Evolutionary conservation across 2,888 invertebrate species (phyloP).

Genomic region (Cancer borealis): DNA sequence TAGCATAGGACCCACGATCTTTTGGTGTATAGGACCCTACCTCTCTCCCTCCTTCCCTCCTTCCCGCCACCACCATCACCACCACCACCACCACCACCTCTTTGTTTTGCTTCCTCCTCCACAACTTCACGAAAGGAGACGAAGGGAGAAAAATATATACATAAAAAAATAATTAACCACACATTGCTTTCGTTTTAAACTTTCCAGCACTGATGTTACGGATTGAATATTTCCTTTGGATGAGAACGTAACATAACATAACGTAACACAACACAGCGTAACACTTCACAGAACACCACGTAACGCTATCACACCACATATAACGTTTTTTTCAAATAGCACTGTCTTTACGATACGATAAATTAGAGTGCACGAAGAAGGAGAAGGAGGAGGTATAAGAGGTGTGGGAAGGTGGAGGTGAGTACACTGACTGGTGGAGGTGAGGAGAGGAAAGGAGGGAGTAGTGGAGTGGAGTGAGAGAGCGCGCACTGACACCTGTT

Average conservation of each 20-base stretch:
- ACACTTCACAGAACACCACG: too few species aligned
- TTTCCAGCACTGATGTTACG: neutral
- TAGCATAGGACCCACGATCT: too few species aligned
- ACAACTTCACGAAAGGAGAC: too few species aligned
- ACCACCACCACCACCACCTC: too few species aligned
- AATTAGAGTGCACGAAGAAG: neutral
- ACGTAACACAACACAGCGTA: neutral
- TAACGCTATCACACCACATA: neutral
- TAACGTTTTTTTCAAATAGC: neutral
- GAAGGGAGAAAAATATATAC: too few species aligned
- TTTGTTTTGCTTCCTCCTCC: too few species aligned
- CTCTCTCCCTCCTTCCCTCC: too few species aligned
- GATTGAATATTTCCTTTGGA: neutral
- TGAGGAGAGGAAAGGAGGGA: neutral
- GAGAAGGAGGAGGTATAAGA: neutral
- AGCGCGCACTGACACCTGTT: neutral
- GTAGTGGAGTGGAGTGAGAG: neutral
- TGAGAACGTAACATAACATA: neutral
- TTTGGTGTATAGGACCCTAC: too few species aligned
- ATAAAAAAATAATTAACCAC: too few species aligned
- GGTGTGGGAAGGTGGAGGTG: neutral
- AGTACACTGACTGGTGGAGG: neutral
- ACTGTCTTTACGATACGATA: neutral
- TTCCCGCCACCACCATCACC: too few species aligned
- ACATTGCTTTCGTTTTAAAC: too few species aligned